Evolutionary conservation across 2,888 invertebrate species (phyloP), one percentile per base, ranked within the genome.

Genomic region (Drosophila demipolita): DNA sequence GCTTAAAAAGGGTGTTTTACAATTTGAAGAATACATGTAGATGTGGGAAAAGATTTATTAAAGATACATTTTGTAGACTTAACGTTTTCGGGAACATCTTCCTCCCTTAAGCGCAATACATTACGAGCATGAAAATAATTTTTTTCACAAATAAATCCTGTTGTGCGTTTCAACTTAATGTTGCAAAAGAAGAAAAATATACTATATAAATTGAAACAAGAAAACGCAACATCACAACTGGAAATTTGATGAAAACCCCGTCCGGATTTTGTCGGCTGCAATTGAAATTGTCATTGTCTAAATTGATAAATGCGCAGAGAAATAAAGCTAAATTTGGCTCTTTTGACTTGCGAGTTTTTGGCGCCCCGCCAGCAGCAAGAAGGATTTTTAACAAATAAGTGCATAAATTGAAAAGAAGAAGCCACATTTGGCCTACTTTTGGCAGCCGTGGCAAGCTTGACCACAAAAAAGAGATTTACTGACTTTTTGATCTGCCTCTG

Each of bases 321-420:
- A 75, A 62, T 65, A 29, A 79, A 63, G 70, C 38, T 33, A 36
- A 59, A 35, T 65, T 66, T 70, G 33, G 55, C n/a, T 48, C n/a
- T 48, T 60, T 35, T 36, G 36, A 20, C 36, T 72, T 54, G 63
- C 48, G 48, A 53, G 55, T 53, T 53, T 42, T 63, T 74, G 70
- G 75, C 75, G 20, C 17, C n/a, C 11, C 45, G 67, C 75, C 75
- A 76, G 32, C 49, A 29, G 29, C 45, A 26, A n/a, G 12, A 58
- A 55, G 63, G 48, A 57, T 54, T 67, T 67, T 66, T 55, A 70
- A 80, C 80, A 80, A 83, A 80, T 64, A 80, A 80, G 79, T 80
- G 82, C 82, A 80, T 80, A 80, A 81, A 83, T 80, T 76, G 78
- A 77, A 73, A 65, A 77, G 67, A 70, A 63, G 54, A 71, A 67